A percentile compares a stretch with the other conserved stretches of the same genome.
Conservation (phyloP, 2,113 vertebrate genomes). For the Hystrix brachyura region DNA sequence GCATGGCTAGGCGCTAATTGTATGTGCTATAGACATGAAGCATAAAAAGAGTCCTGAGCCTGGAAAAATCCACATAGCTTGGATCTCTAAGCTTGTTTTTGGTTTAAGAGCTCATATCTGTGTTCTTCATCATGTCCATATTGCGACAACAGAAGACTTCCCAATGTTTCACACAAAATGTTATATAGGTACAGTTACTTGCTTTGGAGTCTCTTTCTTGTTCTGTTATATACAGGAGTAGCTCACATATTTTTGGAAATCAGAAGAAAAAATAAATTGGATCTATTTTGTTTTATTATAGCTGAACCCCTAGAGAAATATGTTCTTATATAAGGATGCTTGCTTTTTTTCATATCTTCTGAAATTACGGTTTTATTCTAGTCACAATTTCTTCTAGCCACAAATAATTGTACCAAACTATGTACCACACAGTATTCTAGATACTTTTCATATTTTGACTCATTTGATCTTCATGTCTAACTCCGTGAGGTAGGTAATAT, state of each 20-base stretch:
- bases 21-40: not conserved
- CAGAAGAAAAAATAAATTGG: not conserved
- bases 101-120: conserved; percentile 1
- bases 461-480: not conserved
- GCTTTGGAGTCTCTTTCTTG: not conserved
- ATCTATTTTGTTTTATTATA: not conserved
- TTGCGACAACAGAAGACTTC: not conserved
- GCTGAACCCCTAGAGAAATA: not conserved
- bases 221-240: not conserved
- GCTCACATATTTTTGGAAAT: not conserved
- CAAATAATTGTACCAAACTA: not conserved
- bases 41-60: not conserved
- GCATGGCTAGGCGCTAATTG: not conserved
- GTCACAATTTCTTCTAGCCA: not conserved
- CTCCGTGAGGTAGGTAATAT: not conserved
- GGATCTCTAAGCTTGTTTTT: not conserved
- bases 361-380: conserved; percentile 43
- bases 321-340: not conserved
- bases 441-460: not conserved
- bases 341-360: conserved; percentile 42
- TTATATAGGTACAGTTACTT: not conserved
- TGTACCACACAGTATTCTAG: not conserved
- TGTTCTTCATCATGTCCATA: not conserved
- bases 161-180: not conserved
- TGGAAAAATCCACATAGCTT: not conserved